Conservation (phyloP, 2,113 vertebrate genomes). For the Chaetorhynchus papuensis region DNA sequence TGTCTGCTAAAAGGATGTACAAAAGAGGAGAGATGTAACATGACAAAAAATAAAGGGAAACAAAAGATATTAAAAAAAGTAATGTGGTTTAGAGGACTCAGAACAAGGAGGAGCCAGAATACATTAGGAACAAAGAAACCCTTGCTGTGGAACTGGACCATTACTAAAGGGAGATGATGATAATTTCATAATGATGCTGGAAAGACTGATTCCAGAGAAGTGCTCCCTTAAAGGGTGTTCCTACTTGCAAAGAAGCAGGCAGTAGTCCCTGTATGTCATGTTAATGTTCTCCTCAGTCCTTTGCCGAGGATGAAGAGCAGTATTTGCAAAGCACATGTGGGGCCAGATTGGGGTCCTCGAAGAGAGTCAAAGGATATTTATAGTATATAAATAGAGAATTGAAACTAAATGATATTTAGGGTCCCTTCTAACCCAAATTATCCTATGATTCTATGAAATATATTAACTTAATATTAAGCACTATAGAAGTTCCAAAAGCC, state of each 20-base stretch:
- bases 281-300: background rate
- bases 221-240: background rate
- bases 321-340: background rate
- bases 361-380: background rate
- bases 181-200: background rate
- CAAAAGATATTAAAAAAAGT: background rate
- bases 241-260: background rate
- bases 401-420: background rate
- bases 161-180: background rate
- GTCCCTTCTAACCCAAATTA: background rate
- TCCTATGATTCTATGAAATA: background rate
- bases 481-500: background rate
- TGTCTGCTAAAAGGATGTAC: background rate
- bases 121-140: background rate
- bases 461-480: background rate
- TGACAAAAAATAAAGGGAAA: background rate
- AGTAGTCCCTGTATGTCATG: background rate
- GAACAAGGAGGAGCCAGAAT: background rate
- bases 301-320: background rate
- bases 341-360: background rate
- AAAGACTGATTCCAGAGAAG: background rate
- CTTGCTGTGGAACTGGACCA: background rate
- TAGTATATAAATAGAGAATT: background rate
- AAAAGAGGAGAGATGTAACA: background rate
- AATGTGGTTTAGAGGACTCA: background rate